Base-by-base conservation (phyloP, 2,888 invertebrate genomes). In the Gasteruption jaculator region DNA sequence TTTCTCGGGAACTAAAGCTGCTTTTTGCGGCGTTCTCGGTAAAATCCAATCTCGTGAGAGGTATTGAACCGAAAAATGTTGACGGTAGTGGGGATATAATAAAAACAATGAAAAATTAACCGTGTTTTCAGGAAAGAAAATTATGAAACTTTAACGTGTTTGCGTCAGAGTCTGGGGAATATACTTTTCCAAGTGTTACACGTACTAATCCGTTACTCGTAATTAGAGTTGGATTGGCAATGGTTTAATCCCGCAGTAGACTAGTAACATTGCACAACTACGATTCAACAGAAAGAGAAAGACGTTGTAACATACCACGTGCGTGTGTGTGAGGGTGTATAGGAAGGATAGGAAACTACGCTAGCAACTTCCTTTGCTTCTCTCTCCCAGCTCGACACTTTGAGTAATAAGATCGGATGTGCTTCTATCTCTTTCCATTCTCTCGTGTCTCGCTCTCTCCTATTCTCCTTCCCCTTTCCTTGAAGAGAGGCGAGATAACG, bases 221-320 rank as follows among this genome's bases (percentile, higher is more conserved):
- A 68, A 68, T 68, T 68, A 66, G 66, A 65, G 61, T 61, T 58
- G 65, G 64, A 68, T 67, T 65, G 66, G 63, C 66, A 68, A 66
- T 63, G 66, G 66, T 65, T 68, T 61, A 67, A 68, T 68, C 62
- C 65, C 55, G n/a, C n/a, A n/a, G n/a, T n/a, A n/a, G n/a, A n/a
- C n/a, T n/a, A n/a, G n/a, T n/a, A n/a, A n/a, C n/a, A n/a, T n/a
- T n/a, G n/a, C n/a, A n/a, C n/a, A n/a, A n/a, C n/a, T n/a, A n/a
- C n/a, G n/a, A n/a, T n/a, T 68, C 67, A 66, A 65, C 60, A n/a
- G 14, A 18, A 4, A 6, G 30, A 12, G 10, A 22, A 22, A 22
- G 7, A 22, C 7, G 10, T 26, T 21, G 41, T 29, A 12, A 22
- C 14, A n/a, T 19, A 36, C 32, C 24, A 38, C 14, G 33, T 25